Percentiles rank a stretch among this genome's conserved stretches.
phyloP scores from a whole-genome alignment of 2,797 vertebrate genomes.

The Megalops cyprinoides region DNA sequence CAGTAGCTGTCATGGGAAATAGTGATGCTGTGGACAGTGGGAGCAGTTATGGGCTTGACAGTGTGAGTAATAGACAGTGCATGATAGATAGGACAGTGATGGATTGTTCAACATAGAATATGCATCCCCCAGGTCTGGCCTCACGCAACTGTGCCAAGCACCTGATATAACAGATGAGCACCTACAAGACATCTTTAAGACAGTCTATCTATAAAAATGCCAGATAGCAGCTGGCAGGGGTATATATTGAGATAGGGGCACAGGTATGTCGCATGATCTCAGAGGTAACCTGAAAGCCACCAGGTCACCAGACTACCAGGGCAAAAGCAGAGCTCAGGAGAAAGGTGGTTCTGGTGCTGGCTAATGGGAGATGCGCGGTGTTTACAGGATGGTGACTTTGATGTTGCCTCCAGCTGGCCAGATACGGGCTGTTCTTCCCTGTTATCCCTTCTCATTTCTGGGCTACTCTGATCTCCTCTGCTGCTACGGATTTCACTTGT shows the following conservation, averaged over 20 bases:
- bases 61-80: neutral
- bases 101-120: neutral
- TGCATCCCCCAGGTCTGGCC: neutral
- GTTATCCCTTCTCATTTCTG: constrained; percentile 1
- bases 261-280: neutral
- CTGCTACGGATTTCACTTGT: constrained; percentile 7
- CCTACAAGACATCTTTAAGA: neutral
- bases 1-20: neutral
- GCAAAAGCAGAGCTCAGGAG: neutral
- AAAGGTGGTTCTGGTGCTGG: neutral
- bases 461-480: neutral
- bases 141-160: neutral
- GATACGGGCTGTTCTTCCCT: neutral
- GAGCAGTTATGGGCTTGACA: neutral
- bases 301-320: neutral
- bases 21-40: neutral
- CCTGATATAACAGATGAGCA: neutral
- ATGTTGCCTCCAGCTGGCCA: neutral
- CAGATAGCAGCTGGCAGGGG: neutral
- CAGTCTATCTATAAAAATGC: neutral
- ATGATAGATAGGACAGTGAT: neutral
- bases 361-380: neutral
- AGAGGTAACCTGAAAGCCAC: neutral
- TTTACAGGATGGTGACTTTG: neutral
- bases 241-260: neutral